Evolutionary conservation across 2,888 invertebrate species (phyloP), one percentile per base, ranked within the genome.

Genomic region (Epinotia ramella): DNA sequence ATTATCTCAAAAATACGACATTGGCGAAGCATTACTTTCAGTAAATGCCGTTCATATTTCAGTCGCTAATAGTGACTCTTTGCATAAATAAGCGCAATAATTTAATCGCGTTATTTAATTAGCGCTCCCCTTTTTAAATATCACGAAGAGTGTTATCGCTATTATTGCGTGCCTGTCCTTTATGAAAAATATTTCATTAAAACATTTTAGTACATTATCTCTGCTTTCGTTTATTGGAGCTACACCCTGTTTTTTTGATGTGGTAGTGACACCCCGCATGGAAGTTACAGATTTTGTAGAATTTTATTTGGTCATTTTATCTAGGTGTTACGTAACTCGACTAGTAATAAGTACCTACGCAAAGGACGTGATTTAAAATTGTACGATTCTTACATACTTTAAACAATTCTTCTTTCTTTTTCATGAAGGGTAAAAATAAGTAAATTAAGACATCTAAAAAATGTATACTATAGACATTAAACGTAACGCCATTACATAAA

Each of bases 101-200:
- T 84, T 83, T 82, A 81, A 84, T 84, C 82, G 79, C 77, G 80
- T 74, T 78, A 79, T 83, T 83, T 84, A 84, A 86, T 84, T 82
- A 84, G 84, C 80, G 80, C 77, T 73, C 77, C 74, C 81, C 79
- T 65, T 79, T 82, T 84, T 83, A 83, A 83, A 81, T 80, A 77
- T 79, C 73, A 79, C 80, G 81, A 80, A 80, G 82, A 81, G 81
- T 60, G n/a, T 53, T 60, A 67, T 60, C 80, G 80, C 76, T 81
- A 84, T 86, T 82, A 87, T 84, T 81, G 81, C 75, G 80, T 82
- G 80, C 79, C 76, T 78, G 79, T 83, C 81, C 80, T 78, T 53
- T 40, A 69, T 57, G 56, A 59, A 73, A 68, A 64, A 57, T 68
- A 73, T 67, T 73, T 60, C 46, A 69, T 69, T 69, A 69, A 69